These are phyloP conservation scores for Drosophila suboccidentalis DNA, from an alignment of 2,888 invertebrate genomes.

Conservation along the genomic window DNA sequence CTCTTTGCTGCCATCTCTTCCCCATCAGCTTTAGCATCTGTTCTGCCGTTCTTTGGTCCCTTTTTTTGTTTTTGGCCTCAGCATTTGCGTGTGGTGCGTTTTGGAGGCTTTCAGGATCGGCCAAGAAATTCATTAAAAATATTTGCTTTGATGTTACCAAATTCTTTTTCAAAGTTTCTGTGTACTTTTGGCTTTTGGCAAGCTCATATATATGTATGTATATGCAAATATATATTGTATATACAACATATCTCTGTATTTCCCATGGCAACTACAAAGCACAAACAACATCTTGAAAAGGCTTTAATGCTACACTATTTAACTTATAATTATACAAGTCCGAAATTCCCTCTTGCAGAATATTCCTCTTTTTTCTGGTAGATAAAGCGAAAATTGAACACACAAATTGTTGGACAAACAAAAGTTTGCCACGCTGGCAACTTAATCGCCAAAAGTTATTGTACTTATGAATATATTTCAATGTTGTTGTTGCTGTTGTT, in stretches of 20 bases:
- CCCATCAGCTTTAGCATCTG: constrained; percentile 13
- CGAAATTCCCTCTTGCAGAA: constrained; percentile 19
- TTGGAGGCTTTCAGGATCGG: constrained; percentile 65
- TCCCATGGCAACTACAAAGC: constrained; percentile 10
- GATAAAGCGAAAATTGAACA: constrained; percentile 52
- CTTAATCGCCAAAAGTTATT: constrained; percentile 63
- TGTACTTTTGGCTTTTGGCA: constrained; percentile 54
- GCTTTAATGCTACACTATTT: constrained; percentile 37
- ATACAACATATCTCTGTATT: constrained; percentile 1
- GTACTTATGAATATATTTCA: constrained; percentile 13
- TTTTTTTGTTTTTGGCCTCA: constrained; percentile 34
- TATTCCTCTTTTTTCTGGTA: constrained; percentile 18
- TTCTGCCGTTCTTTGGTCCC: constrained; percentile 16
- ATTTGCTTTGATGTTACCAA: constrained; percentile 80
- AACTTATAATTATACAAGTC: constrained; percentile 58
- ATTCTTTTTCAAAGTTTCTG: constrained; percentile 75
- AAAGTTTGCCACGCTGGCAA: constrained; percentile 51
- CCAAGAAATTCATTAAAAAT: constrained; percentile 78
- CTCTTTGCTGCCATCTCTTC: not conserved
- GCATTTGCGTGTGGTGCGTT: constrained; percentile 71
- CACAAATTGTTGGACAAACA: constrained; percentile 54
- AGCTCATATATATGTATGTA: constrained; percentile 1
- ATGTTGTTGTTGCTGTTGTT: constrained; percentile 20
- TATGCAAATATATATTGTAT: not conserved
- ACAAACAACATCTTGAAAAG: constrained; percentile 41